phyloP scores from a whole-genome alignment of 2,797 vertebrate species.

The Takifugu ocellatus region DNA sequence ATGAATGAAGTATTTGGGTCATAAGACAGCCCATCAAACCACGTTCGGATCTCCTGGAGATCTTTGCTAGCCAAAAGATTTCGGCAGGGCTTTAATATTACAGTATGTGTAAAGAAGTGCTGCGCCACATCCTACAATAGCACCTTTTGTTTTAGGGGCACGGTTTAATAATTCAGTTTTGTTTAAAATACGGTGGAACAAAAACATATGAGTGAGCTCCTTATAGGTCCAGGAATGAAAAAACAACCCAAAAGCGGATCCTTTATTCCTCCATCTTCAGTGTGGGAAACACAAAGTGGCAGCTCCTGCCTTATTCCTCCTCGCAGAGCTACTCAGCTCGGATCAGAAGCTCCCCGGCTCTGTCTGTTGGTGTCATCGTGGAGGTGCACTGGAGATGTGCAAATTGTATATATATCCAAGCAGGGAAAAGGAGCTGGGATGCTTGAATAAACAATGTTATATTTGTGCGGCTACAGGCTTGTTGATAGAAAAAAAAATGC shows the following conservation, averaged over 20 bases:
- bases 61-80: constrained; percentile 40
- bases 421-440: constrained; percentile 28
- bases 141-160: constrained; percentile 36
- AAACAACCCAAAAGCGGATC: constrained; percentile 31
- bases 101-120: constrained; percentile 50
- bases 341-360: constrained; percentile 4
- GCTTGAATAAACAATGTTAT: constrained; percentile 25
- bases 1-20: constrained; percentile 56
- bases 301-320: constrained; percentile 34
- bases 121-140: constrained; percentile 30
- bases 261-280: constrained; percentile 38
- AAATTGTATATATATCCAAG: constrained; percentile 39
- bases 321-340: neutral
- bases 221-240: constrained; percentile 37
- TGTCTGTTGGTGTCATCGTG: constrained; percentile 11
- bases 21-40: constrained; percentile 29
- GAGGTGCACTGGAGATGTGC: constrained; percentile 34
- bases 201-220: constrained; percentile 33
- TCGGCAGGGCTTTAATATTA: neutral
- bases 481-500: constrained; percentile 18
- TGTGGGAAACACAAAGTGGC: constrained; percentile 22
- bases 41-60: constrained; percentile 31
- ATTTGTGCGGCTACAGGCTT: constrained; percentile 11
- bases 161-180: constrained; percentile 46
- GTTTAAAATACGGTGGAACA: constrained; percentile 47